Conservation (phyloP, 2,797 vertebrate genomes). For the Microctenopoma lineatum region DNA sequence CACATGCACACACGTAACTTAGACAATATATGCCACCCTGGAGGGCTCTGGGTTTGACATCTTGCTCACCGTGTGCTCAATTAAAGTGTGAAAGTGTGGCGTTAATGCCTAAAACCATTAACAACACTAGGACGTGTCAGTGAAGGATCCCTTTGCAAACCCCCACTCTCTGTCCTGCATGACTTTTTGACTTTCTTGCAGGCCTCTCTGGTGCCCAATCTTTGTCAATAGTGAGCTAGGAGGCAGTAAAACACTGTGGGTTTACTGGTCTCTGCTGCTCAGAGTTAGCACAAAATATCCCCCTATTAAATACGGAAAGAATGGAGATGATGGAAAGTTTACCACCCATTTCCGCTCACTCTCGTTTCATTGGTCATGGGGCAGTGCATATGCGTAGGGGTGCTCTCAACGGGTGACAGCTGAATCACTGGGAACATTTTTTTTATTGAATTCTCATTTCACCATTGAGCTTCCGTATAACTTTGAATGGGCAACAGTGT, state of each 20-base stretch:
- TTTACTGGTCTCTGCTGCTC: conserved; percentile 75
- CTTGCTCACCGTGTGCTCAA: conserved; percentile 66
- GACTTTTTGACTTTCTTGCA: conserved; percentile 73
- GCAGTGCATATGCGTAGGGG: conserved; percentile 52
- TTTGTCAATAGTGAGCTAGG: conserved; percentile 61
- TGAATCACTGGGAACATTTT: conserved; percentile 63
- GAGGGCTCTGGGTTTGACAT: conserved; percentile 66
- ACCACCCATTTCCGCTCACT: conserved; percentile 68
- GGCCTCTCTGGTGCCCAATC: conserved; percentile 57
- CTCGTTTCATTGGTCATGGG: conserved; percentile 74
- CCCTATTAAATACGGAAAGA: conserved; percentile 73
- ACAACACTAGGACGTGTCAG: conserved; percentile 52
- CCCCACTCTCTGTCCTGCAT: conserved; percentile 62
- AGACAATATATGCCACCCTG: conserved; percentile 54
- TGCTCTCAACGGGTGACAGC: conserved; percentile 59
- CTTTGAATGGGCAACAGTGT: conserved; percentile 49
- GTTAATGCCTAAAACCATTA: conserved; percentile 69
- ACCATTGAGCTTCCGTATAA: conserved; percentile 50
- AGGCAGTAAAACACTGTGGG: conserved; percentile 67
- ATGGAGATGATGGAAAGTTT: conserved; percentile 78
- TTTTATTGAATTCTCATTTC: conserved; percentile 66
- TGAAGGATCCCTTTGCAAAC: conserved; percentile 38
- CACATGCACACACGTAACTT: conserved; percentile 37
- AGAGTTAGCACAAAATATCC: conserved; percentile 68
- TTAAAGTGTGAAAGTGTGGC: conserved; percentile 71